phyloP scores from a whole-genome alignment of 2,797 vertebrate species.

The Pogonophryne albipinna region DNA sequence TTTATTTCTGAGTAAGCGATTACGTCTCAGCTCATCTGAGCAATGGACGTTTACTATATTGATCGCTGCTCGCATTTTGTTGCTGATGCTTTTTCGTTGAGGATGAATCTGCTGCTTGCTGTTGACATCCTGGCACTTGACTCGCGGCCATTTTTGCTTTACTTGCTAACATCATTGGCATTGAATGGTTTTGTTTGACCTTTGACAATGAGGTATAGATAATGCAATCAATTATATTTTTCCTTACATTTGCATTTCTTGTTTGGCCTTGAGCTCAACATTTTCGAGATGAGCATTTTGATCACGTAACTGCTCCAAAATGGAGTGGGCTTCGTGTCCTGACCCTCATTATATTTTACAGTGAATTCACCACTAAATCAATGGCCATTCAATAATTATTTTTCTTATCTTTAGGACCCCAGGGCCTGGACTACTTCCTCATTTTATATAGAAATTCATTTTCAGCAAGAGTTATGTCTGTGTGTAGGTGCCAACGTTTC shows the following conservation, averaged over 20 bases:
- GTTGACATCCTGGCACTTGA: constrained; percentile 53
- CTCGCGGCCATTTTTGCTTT: constrained; percentile 39
- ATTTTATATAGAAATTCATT: constrained; percentile 40
- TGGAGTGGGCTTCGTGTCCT: constrained; percentile 45
- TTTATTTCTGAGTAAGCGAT: constrained; percentile 66
- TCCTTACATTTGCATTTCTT: constrained; percentile 58
- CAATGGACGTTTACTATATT: constrained; percentile 72
- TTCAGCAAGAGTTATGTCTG: constrained; percentile 35
- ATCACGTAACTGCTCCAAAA: constrained; percentile 52
- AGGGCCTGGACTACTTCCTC: constrained; percentile 27
- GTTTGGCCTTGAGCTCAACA: constrained; percentile 25
- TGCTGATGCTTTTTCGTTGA: constrained; percentile 59
- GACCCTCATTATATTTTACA: constrained; percentile 72
- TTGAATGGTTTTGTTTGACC: constrained; percentile 52
- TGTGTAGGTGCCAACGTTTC: constrained; percentile 15
- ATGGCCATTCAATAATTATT: constrained; percentile 56
- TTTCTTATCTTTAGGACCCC: constrained; percentile 49
- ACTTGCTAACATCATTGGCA: constrained; percentile 48
- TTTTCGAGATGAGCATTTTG: constrained; percentile 53
- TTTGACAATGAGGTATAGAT: constrained; percentile 62
- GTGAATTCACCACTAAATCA: constrained; percentile 61
- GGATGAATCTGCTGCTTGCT: constrained; percentile 48
- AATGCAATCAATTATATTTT: constrained; percentile 57
- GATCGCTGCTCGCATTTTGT: constrained; percentile 57
- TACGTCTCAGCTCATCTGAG: constrained; percentile 57